Evolutionary conservation across 2,888 invertebrate genomes (phyloP).

Genomic region (Caenorhabditis doughertyi): DNA sequence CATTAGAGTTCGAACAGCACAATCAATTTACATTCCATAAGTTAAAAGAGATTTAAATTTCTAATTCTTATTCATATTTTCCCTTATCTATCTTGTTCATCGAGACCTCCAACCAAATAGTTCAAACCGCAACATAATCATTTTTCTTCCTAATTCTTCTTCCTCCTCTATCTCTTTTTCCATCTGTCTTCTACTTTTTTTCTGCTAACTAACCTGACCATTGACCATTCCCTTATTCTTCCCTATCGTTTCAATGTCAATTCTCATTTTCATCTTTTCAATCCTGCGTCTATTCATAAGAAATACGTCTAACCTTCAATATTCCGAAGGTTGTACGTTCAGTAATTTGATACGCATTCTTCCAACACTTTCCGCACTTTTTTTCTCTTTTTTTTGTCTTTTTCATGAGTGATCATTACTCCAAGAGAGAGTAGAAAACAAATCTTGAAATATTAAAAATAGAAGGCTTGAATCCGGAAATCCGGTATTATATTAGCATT

Average conservation of each 20-base stretch:
- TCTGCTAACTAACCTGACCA: slow-evolving; percentile 12
- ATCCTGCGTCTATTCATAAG: slow-evolving; percentile 18
- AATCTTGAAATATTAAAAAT: too few species aligned
- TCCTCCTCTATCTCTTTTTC: neutral
- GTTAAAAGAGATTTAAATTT: too few species aligned
- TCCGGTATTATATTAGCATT: too few species aligned
- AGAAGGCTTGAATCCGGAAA: too few species aligned
- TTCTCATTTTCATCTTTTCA: slow-evolving; percentile 30
- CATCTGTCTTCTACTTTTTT: neutral
- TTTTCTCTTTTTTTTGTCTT: slow-evolving; percentile 13
- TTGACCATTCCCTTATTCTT: slow-evolving; percentile 7
- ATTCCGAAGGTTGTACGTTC: slow-evolving; percentile 28
- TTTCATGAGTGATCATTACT: slow-evolving; percentile 1
- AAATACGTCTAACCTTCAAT: neutral
- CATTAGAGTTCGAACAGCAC: too few species aligned
- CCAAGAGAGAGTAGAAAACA: too few species aligned
- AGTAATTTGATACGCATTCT: slow-evolving; percentile 41
- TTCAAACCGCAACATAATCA: too few species aligned
- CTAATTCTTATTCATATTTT: too few species aligned
- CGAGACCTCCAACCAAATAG: too few species aligned
- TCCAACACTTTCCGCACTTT: slow-evolving; percentile 13
- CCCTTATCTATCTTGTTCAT: too few species aligned
- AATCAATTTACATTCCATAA: too few species aligned
- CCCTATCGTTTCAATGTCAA: slow-evolving; percentile 33
- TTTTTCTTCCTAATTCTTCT: neutral